phyloP scores from a whole-genome alignment of 2,113 vertebrate genomes.

The Neoarius graeffei region DNA sequence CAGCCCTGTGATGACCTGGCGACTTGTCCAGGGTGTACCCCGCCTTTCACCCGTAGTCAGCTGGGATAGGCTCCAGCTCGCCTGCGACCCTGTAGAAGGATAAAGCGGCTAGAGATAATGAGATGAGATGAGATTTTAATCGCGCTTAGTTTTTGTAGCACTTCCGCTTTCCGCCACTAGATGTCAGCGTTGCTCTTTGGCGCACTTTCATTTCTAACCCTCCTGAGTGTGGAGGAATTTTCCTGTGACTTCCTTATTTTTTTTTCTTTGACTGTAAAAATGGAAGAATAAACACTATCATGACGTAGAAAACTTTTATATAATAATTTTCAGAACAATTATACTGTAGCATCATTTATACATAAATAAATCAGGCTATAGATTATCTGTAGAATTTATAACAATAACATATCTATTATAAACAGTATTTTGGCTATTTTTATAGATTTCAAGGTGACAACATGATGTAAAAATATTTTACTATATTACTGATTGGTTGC shows the following conservation, averaged over 20 bases:
- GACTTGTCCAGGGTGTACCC: too few relatives aligned
- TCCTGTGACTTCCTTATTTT: neutral
- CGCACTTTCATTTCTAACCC: neutral
- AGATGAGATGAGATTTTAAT: too few relatives aligned
- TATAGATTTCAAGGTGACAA: neutral
- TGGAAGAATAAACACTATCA: neutral
- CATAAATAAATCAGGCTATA: neutral
- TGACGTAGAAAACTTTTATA: neutral
- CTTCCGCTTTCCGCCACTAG: constrained; percentile 11
- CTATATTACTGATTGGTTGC: neutral
- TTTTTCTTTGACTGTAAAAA: neutral
- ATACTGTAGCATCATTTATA: too few relatives aligned
- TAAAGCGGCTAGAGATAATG: too few relatives aligned
- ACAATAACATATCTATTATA: neutral
- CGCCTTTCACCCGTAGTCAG: too few relatives aligned
- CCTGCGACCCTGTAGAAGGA: too few relatives aligned
- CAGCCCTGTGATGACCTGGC: too few relatives aligned
- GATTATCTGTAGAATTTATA: neutral
- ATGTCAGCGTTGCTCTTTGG: constrained; percentile 43
- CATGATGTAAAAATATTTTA: neutral
- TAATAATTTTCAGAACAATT: neutral
- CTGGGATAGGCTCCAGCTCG: too few relatives aligned
- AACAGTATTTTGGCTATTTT: neutral
- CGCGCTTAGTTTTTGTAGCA: neutral
- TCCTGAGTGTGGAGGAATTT: neutral